Evolutionary conservation across 1,140 invertebrate genomes (phyloP), one percentile per base, ranked within the genome.

Genomic region (Drosophila nigrodunni): DNA sequence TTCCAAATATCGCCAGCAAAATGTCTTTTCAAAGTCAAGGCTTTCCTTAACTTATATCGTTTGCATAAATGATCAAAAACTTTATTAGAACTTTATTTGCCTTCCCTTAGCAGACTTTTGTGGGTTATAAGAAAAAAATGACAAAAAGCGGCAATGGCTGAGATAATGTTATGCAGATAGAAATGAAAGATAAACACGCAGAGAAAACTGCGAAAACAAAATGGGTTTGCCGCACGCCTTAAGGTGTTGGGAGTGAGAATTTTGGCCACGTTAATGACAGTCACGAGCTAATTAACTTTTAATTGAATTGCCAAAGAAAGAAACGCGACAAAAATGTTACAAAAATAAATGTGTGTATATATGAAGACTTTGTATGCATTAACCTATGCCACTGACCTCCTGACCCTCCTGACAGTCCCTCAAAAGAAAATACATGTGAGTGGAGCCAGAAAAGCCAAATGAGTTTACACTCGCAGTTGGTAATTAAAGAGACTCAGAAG

Each of bases 251-350:
- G 34, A 18, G 13, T 21, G 54, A 15, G 43, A 50, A 65, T 30
- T 46, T 37, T 59, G 59, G 52, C 58, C 50, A 43, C 35, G 66
- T 44, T 65, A 64, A 77, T 82, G 78, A 61, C 82, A 78, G 64
- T 18, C 39, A 34, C n/a, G n/a, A 50, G 34, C 62, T 79, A 82
- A 87, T 86, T 87, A 77, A 79, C 44, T 86, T 86, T 86, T 86
- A 77, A 86, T 78, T 79, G 65, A 82, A 86, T 77, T 77, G 49
- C 78, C 76, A 65, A 81, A 71, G 49, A 69, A 59, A 30, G 25
- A 5, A 64, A 30, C 25, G 66, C 58, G 15, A 58, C 57, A 68
- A 69, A 71, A 60, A 52, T 66, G 61, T 52, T 25, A 44, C 46
- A 55, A 60, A 46, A 69, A 61, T 7, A 9, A 55, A 74, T 50